Evolutionary conservation across 1,140 invertebrate species (phyloP).

Genomic region (Bombus confusus): DNA sequence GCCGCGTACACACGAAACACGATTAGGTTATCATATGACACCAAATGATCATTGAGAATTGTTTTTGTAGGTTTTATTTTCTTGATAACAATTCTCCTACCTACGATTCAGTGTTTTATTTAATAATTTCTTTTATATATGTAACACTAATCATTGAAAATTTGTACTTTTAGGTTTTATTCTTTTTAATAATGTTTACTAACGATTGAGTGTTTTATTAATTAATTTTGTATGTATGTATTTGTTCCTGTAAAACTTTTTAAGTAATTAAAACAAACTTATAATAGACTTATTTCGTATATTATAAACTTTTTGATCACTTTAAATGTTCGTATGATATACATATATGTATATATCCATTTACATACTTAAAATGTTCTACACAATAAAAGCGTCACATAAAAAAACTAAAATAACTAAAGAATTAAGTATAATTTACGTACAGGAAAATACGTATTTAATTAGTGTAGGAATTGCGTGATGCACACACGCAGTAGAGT

Average conservation of each 20-base stretch:
- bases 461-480: neutral
- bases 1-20: constrained; percentile 13
- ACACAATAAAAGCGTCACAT: neutral
- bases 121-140: neutral
- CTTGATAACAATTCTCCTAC: neutral
- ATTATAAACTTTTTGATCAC: neutral
- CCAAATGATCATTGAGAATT: constrained; percentile 1
- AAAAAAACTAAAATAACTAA: neutral
- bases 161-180: neutral
- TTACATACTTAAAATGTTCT: neutral
- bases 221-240: neutral
- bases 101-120: neutral
- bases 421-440: neutral
- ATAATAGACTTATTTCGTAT: neutral
- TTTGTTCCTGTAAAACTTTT: neutral
- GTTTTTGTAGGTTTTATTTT: constrained; percentile 9
- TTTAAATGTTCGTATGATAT: too few species aligned
- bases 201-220: neutral
- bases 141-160: constrained; percentile 5
- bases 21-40: constrained; percentile 1
- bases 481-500: neutral
- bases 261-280: neutral
- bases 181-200: neutral
- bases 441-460: neutral
- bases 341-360: neutral